A percentile compares a stretch with the other conserved stretches of the same genome.
Conservation (phyloP, 1,140 invertebrate genomes). For the Colletes gigas region DNA sequence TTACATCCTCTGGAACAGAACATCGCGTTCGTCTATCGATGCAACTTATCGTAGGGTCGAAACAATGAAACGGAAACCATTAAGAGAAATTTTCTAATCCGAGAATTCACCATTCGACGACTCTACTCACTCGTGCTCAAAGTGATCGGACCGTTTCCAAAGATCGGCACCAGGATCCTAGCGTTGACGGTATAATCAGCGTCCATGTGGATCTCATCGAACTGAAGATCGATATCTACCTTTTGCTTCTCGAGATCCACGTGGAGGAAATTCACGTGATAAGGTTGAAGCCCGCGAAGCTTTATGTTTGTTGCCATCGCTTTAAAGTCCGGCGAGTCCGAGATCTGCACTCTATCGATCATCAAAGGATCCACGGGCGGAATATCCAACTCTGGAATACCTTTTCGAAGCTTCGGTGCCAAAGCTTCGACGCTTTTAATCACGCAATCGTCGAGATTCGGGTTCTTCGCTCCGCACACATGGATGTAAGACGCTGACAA, state of each 20-base stretch:
- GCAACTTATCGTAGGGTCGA: too few relatives aligned
- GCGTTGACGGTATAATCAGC: slow-evolving; percentile 83
- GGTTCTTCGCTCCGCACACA: slow-evolving; percentile 84
- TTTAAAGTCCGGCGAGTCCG: slow-evolving; percentile 75
- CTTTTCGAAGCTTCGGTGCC: slow-evolving; percentile 79
- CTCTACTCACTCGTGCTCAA: slow-evolving; percentile 58
- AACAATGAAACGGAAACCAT: too few relatives aligned
- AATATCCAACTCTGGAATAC: slow-evolving; percentile 85
- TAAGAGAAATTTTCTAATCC: too few relatives aligned
- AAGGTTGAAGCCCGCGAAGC: slow-evolving; percentile 81
- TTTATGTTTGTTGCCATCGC: slow-evolving; percentile 80
- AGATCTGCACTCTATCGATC: slow-evolving; percentile 79
- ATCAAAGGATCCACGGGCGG: slow-evolving; percentile 84
- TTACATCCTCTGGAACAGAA: slow-evolving; percentile 57
- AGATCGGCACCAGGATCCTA: slow-evolving; percentile 78
- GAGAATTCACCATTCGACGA: neutral
- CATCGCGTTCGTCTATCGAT: neutral
- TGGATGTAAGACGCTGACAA: slow-evolving; percentile 85
- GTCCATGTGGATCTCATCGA: slow-evolving; percentile 80
- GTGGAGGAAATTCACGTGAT: slow-evolving; percentile 79
- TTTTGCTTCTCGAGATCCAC: slow-evolving; percentile 80
- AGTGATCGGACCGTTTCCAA: slow-evolving; percentile 67
- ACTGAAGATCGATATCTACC: slow-evolving; percentile 76
- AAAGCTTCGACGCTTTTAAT: slow-evolving; percentile 81
- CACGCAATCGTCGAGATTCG: slow-evolving; percentile 83